Evolutionary conservation across 2,797 vertebrate genomes (phyloP).

Genomic region (Clarias pachynema): DNA sequence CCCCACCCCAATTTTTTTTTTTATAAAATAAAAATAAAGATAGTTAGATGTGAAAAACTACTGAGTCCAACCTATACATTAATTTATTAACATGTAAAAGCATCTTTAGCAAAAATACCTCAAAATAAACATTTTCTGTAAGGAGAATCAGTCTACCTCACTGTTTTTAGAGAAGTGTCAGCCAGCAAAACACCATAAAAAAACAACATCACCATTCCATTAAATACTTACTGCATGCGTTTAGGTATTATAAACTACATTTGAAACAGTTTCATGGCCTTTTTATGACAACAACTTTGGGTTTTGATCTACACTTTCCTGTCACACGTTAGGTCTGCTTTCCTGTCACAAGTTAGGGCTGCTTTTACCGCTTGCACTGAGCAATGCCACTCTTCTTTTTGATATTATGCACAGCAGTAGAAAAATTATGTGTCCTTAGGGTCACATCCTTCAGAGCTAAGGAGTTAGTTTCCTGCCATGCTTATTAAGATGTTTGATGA

Average conservation of each 20-base stretch:
- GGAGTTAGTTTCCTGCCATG: constrained; percentile 2
- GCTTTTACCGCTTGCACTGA: not conserved
- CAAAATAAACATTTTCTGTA: not conserved
- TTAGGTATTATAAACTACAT: not conserved
- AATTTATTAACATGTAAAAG: not conserved
- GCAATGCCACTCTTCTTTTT: not conserved
- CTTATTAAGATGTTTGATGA: constrained; percentile 14
- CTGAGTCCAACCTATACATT: not conserved
- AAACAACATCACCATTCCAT: not conserved
- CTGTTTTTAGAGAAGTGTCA: not conserved
- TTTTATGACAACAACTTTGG: not conserved
- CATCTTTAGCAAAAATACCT: not conserved
- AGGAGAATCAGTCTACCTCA: not conserved
- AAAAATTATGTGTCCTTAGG: constrained; percentile 11
- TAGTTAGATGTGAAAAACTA: not conserved
- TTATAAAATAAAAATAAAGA: no score
- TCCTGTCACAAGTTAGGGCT: not conserved
- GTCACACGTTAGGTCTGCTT: not conserved
- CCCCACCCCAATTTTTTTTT: no score
- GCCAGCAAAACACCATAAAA: not conserved
- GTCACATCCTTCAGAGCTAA: not conserved
- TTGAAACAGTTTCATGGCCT: not conserved
- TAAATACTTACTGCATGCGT: not conserved
- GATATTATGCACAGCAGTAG: not conserved
- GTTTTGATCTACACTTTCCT: not conserved